Evolutionary conservation across 92 coral and sea anemone genomes (phyloP).

Genomic region (Epizoanthus ramosus): DNA sequence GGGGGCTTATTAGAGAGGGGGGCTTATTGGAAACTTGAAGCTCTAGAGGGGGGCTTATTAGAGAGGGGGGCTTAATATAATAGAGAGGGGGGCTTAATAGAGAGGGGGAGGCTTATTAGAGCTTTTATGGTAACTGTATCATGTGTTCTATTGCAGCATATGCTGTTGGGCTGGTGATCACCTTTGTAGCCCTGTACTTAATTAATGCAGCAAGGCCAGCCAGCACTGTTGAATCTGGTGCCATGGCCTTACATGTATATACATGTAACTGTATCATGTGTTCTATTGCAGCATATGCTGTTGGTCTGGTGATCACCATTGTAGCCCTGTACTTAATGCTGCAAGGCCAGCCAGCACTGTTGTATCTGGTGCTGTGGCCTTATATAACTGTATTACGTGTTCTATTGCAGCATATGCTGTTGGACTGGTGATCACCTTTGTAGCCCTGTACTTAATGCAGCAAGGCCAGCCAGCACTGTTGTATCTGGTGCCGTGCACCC

Average conservation of each 20-base stretch:
- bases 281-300: constrained; percentile 76
- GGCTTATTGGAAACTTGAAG: too few relatives aligned
- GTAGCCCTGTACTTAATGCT: constrained; percentile 88
- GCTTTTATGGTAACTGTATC: too few relatives aligned
- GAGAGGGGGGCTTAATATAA: too few relatives aligned
- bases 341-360: constrained; percentile 93
- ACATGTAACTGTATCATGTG: background rate
- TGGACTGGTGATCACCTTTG: constrained; percentile 90
- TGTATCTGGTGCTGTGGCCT: constrained; percentile 91
- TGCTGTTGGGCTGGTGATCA: constrained; percentile 82
- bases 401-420: constrained; percentile 86
- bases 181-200: constrained; percentile 87
- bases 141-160: constrained; percentile 63
- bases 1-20: too few relatives aligned
- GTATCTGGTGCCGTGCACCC: constrained; percentile 89
- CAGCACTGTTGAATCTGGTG: too few relatives aligned
- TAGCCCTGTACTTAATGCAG: constrained; percentile 87
- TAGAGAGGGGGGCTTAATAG: too few relatives aligned
- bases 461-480: constrained; percentile 96
- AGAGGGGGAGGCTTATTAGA: too few relatives aligned
- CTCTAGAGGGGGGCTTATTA: too few relatives aligned
- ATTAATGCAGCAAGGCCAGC: constrained; percentile 95
- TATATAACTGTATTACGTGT: background rate
- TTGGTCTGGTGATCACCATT: constrained; percentile 84
- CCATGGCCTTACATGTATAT: background rate